Percentiles rank a stretch among this genome's conserved stretches.
Conservation (phyloP, 2,888 invertebrate species). For the Tuta absoluta region DNA sequence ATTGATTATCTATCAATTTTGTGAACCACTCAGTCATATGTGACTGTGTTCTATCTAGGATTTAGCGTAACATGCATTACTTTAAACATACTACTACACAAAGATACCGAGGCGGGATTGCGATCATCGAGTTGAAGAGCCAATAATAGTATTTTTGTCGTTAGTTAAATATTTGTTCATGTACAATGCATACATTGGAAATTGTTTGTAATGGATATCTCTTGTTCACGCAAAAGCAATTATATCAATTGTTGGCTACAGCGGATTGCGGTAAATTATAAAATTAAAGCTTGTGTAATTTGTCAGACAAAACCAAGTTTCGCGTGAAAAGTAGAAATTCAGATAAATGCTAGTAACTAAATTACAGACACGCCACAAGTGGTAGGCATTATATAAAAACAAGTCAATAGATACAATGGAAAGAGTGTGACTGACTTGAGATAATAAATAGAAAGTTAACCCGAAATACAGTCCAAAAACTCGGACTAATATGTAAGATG, state of each 20-base stretch:
- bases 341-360: conserved; percentile 54
- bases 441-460: conserved; percentile 50
- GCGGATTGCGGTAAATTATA: conserved; percentile 66
- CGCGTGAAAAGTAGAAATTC: conserved; percentile 61
- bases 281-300: conserved; percentile 69
- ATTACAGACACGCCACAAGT: conserved; percentile 71
- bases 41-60: background rate
- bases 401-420: conserved; percentile 51
- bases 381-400: conserved; percentile 58
- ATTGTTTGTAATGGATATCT: background rate
- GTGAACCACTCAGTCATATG: background rate
- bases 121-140: conserved; percentile 73
- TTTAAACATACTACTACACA: conserved; percentile 66
- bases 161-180: background rate
- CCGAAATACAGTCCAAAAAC: conserved; percentile 71
- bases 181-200: background rate
- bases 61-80: conserved; percentile 48
- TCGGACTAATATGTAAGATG: conserved; percentile 48
- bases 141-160: conserved; percentile 26
- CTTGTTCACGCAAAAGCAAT: conserved; percentile 61
- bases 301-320: conserved; percentile 56
- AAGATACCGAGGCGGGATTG: conserved; percentile 72
- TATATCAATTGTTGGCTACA: conserved; percentile 52
- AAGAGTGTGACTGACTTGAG: conserved; percentile 56
- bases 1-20: background rate